Evolutionary conservation across 2,888 invertebrate species (phyloP).

Genomic region (Colostygia pectinataria): DNA sequence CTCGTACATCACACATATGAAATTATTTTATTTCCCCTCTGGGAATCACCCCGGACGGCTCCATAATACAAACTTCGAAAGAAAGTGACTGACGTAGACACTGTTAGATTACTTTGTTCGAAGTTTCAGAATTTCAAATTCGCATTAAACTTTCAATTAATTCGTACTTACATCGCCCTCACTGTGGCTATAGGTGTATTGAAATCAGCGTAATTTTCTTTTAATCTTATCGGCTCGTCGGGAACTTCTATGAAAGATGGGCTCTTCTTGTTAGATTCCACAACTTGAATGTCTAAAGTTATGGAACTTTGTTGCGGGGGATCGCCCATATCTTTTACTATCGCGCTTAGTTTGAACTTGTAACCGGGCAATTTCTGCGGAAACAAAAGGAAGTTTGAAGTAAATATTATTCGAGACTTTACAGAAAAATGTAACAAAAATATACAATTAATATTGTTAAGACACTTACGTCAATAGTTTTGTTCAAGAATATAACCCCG

Average conservation of each 20-base stretch:
- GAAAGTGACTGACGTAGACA: conserved; percentile 29
- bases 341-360: conserved; percentile 87
- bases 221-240: conserved; percentile 84
- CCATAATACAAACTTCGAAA: conserved; percentile 27
- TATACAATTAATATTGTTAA: no score
- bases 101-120: conserved; percentile 29
- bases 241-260: conserved; percentile 87
- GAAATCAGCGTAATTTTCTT: conserved; percentile 90
- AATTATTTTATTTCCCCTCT: conserved; percentile 26
- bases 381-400: conserved; percentile 35
- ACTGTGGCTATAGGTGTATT: conserved; percentile 87
- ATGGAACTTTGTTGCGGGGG: conserved; percentile 86
- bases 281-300: conserved; percentile 91
- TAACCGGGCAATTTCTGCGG: conserved; percentile 84
- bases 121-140: conserved; percentile 36
- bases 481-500: conserved; percentile 91
- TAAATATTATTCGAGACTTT: conserved; percentile 3
- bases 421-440: background rate
- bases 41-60: conserved; percentile 16
- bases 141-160: conserved; percentile 37
- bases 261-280: conserved; percentile 93
- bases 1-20: conserved; percentile 29
- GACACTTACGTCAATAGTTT: conserved; percentile 84
- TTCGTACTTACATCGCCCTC: conserved; percentile 85
- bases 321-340: conserved; percentile 90